Percentiles rank a stretch among this genome's conserved stretches.
Evolutionary conservation across 2,888 invertebrate species (phyloP).

Genomic region (Gasteruption jaculator): DNA sequence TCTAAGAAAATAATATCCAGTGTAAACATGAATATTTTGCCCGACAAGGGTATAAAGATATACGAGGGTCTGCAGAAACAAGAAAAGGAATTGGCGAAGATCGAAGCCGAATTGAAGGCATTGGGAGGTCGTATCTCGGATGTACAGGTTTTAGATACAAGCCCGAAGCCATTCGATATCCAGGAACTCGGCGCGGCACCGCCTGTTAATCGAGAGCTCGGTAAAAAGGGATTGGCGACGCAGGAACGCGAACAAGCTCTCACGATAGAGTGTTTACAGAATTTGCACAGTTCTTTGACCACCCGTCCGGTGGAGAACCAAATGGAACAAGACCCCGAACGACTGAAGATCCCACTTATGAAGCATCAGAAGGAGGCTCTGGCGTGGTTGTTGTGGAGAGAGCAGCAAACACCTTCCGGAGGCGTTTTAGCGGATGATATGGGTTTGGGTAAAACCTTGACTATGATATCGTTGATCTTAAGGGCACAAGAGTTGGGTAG

Average conservation of each 20-base stretch:
- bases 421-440: slow-evolving; percentile 86
- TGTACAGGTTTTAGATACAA: too few species aligned
- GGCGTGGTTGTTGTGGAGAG: slow-evolving; percentile 86
- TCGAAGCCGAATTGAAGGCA: slow-evolving; percentile 52
- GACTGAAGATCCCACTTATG: slow-evolving; percentile 68
- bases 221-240: slow-evolving; percentile 60
- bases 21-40: slow-evolving; percentile 51
- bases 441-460: slow-evolving; percentile 80
- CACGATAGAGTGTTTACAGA: slow-evolving; percentile 68
- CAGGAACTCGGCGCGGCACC: too few species aligned
- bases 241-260: slow-evolving; percentile 65
- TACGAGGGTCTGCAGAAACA: slow-evolving; percentile 53
- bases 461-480: slow-evolving; percentile 73
- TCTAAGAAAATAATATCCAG: too few species aligned
- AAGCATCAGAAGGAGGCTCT: slow-evolving; percentile 81
- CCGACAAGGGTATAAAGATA: slow-evolving; percentile 64
- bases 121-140: slow-evolving; percentile 1
- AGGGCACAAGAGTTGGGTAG: slow-evolving; percentile 48
- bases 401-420: slow-evolving; percentile 77
- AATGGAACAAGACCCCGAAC: slow-evolving; percentile 59
- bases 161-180: too few species aligned
- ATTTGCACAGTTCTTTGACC: slow-evolving; percentile 67
- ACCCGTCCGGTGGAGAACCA: slow-evolving; percentile 63
- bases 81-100: slow-evolving; percentile 51
- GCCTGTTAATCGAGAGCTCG: slow-evolving; percentile 25